phyloP scores from a whole-genome alignment of 2,888 invertebrate genomes.

The Oscheius onirici region DNA sequence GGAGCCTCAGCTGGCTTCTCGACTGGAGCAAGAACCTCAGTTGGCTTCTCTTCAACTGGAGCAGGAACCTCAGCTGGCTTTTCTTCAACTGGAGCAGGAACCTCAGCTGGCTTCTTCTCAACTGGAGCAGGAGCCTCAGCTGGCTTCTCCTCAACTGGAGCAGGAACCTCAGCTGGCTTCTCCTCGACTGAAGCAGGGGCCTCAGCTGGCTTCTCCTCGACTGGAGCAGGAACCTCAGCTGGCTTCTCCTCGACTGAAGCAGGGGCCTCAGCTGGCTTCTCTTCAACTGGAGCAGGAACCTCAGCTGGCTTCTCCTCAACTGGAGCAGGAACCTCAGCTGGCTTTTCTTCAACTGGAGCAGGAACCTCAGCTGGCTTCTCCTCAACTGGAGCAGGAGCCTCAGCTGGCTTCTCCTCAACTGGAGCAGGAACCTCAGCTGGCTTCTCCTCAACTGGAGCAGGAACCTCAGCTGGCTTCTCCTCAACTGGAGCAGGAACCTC shows the following conservation, averaged over 20 bases:
- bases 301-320: conserved; percentile 9
- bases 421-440: conserved; percentile 20
- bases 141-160: conserved; percentile 13
- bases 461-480: conserved; percentile 23
- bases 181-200: conserved; percentile 1
- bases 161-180: conserved; percentile 1
- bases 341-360: conserved; percentile 14
- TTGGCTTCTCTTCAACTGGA: too few relatives aligned
- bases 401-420: conserved; percentile 17
- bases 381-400: neutral
- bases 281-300: neutral
- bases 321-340: conserved; percentile 29
- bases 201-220: conserved; percentile 2
- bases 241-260: conserved; percentile 11
- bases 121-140: neutral
- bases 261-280: conserved; percentile 8
- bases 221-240: neutral
- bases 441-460: neutral
- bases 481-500: conserved; percentile 23
- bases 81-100: neutral
- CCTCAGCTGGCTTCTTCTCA: neutral
- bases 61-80: neutral
- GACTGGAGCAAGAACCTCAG: too few relatives aligned
- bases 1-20: conserved; percentile 10
- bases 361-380: conserved; percentile 27